Base-by-base conservation (phyloP, 2,797 vertebrate genomes). In the Dendrocincla fuliginosa region DNA sequence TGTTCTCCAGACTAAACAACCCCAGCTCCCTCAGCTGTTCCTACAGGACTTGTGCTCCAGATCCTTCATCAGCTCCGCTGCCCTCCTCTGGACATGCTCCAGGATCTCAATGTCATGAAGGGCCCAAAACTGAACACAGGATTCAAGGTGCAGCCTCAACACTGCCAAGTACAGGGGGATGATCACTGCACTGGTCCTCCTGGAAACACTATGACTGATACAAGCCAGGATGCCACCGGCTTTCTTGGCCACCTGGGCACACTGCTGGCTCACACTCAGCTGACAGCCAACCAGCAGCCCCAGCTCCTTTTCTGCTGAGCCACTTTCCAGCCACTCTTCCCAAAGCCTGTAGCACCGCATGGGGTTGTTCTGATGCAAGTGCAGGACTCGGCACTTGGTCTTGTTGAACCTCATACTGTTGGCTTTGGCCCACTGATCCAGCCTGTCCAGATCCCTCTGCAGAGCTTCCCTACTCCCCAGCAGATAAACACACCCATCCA, bases 101-200 rank as follows among this genome's bases (percentile, higher is more conserved):
- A 89, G n/a, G 46, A 67, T 2, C 28, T 61, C 25, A 20, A 7
- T 1, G 5, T 32, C 44, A 18, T 15, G 44, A 81, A 20, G 32
- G n/a, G 17, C 11, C 28, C n/a, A 46, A 53, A 83, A 53, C 17
- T 53, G 18, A 61, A 53, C 10, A 42, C 13, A 47, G 6, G 13
- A 63, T 32, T 47, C 0, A 0, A 90, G 14, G 2, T 27, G 33
- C 2, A 2, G 9, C 12, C 33, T 37, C 67, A 83, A 5, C 15
- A 46, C 14, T 3, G 16, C n/a, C 0, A 0, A 27, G 19, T 14
- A 6, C 12, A n/a, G 30, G 6, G 5, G 1, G 1, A 52, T 33
- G 16, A 42, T 61, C 37, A 20, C 27, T 33, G 46, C 5, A 49
- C 17, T 13, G 0, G 0, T 37, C 44, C 71, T 63, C 27, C 27